Conservation (phyloP, 2,113 vertebrate species). For the Fulica atra region DNA sequence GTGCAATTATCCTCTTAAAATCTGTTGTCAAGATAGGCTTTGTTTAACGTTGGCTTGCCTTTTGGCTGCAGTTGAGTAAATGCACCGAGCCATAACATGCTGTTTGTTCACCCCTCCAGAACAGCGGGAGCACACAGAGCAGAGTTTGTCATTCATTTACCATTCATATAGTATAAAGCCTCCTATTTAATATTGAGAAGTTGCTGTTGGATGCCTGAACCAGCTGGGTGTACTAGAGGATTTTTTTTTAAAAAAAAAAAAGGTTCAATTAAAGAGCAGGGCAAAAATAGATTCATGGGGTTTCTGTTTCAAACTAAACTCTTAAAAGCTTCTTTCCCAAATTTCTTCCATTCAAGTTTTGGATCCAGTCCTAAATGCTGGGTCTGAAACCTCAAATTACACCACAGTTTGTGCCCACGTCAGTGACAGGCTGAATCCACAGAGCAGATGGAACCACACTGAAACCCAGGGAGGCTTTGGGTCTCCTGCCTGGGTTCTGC, state of each 20-base stretch:
- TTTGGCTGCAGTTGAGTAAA: background rate
- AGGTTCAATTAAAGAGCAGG: conserved; percentile 1
- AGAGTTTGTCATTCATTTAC: background rate
- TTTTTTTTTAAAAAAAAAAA: background rate
- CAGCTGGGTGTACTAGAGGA: background rate
- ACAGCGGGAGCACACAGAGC: background rate
- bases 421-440: background rate
- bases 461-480: background rate
- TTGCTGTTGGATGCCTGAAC: conserved; percentile 18
- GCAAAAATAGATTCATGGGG: conserved; percentile 14
- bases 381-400: conserved; percentile 27
- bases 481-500: background rate
- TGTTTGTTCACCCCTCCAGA: conserved; percentile 11
- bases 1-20: background rate
- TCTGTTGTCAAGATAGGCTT: background rate
- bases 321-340: conserved; percentile 29
- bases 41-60: background rate
- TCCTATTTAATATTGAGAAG: conserved; percentile 7
- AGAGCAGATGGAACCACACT: background rate
- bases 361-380: conserved; percentile 10
- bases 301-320: conserved; percentile 59
- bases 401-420: background rate
- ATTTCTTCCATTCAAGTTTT: conserved; percentile 10
- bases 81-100: background rate
- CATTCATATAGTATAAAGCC: background rate